Conservation (phyloP, 2,797 vertebrate genomes). For the Chelmon rostratus region DNA sequence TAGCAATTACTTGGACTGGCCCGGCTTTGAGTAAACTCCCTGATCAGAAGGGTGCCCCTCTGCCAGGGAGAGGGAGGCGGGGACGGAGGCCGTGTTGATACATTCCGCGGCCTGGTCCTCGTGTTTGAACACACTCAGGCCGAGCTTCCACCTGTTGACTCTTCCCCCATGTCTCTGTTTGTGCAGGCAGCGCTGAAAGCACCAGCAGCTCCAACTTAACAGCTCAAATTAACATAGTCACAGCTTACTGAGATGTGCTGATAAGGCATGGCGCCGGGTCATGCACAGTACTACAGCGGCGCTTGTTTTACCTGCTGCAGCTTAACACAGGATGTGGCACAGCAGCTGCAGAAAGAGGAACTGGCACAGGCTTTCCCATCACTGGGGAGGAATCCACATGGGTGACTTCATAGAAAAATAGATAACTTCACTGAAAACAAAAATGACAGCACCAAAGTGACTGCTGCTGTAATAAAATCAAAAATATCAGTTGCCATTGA, state of each 20-base stretch:
- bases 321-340: conserved; percentile 58
- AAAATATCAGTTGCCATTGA: neutral
- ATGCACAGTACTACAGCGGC: conserved; percentile 12
- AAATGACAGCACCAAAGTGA: conserved; percentile 21
- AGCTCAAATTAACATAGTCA: conserved; percentile 50
- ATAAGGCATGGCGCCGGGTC: conserved; percentile 60
- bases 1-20: conserved; percentile 71
- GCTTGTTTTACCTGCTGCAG: conserved; percentile 47
- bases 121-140: conserved; percentile 75
- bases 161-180: conserved; percentile 65
- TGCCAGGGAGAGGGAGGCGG: conserved; percentile 37
- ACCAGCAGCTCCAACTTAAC: conserved; percentile 26
- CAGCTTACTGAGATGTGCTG: conserved; percentile 64
- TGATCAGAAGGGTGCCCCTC: conserved; percentile 72
- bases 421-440: conserved; percentile 23
- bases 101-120: conserved; percentile 59
- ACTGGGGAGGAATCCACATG: conserved; percentile 46
- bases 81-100: conserved; percentile 57
- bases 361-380: conserved; percentile 50
- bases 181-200: conserved; percentile 62
- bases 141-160: conserved; percentile 77
- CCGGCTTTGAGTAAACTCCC: conserved; percentile 74
- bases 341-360: conserved; percentile 71
- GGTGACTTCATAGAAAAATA: conserved; percentile 58
- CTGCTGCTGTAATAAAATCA: neutral